Percentiles rank a stretch among this genome's conserved stretches.
Evolutionary conservation across 2,113 vertebrate genomes (phyloP).

Genomic region (Galbula dea): DNA sequence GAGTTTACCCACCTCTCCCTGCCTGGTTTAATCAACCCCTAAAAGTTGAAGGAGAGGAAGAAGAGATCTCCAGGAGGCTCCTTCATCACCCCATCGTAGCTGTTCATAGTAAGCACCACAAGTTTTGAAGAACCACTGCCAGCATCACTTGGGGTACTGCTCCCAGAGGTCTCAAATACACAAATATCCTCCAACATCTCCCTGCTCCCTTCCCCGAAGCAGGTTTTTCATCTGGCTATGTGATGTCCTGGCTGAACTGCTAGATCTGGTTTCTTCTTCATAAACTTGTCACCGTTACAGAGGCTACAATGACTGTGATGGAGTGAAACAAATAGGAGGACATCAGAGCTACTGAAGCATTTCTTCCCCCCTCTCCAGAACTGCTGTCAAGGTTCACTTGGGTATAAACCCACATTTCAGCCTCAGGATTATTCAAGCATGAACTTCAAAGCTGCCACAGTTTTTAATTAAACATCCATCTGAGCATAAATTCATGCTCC

Average conservation of each 20-base stretch:
- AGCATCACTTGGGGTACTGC: neutral
- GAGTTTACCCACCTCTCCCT: neutral
- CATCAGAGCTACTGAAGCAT: neutral
- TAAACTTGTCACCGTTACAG: neutral
- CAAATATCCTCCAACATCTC: neutral
- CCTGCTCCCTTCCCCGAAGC: neutral
- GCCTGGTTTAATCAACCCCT: rapidly evolving
- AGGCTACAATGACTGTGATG: neutral
- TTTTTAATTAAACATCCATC: constrained; percentile 54
- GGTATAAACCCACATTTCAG: constrained; percentile 23
- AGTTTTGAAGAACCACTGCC: neutral
- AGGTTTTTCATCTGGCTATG: neutral
- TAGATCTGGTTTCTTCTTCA: neutral
- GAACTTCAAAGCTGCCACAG: constrained; percentile 35
- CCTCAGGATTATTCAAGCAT: neutral
- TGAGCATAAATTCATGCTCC: constrained; percentile 23
- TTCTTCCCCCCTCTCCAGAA: neutral
- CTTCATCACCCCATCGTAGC: rapidly evolving
- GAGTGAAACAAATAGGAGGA: neutral
- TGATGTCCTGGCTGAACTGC: neutral
- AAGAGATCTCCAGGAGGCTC: neutral
- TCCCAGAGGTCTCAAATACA: neutral
- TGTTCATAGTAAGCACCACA: neutral
- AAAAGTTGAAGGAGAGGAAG: neutral
- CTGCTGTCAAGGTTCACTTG: neutral